These are phyloP conservation scores for Drosophila atroscutellata DNA, from an alignment of 2,888 invertebrate species.

Conservation along the genomic window DNA sequence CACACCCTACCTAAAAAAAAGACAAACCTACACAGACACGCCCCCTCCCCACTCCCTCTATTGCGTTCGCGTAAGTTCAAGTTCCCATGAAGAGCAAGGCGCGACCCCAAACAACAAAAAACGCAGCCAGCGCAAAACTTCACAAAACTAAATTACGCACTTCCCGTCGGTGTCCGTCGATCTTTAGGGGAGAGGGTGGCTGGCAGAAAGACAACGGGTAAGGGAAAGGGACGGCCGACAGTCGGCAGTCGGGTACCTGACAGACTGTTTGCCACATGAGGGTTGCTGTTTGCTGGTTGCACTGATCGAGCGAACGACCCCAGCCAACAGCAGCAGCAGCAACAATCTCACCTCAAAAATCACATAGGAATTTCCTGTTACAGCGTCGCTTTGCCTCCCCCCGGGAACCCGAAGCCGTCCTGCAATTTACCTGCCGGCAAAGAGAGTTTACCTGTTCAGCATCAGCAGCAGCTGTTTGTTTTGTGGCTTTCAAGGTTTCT, in stretches of 20 bases:
- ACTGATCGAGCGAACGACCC: slow-evolving; percentile 41
- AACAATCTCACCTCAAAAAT: slow-evolving; percentile 77
- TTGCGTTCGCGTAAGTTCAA: slow-evolving; percentile 49
- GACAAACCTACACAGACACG: slow-evolving; percentile 52
- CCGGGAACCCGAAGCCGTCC: slow-evolving; percentile 22
- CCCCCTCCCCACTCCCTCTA: slow-evolving; percentile 15
- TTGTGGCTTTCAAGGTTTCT: slow-evolving; percentile 80
- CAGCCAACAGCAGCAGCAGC: slow-evolving; percentile 33
- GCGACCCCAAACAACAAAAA: slow-evolving; percentile 67
- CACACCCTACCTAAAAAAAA: slow-evolving; percentile 34
- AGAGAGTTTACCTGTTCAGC: slow-evolving; percentile 67
- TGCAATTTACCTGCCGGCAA: slow-evolving; percentile 65
- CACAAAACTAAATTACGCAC: slow-evolving; percentile 80
- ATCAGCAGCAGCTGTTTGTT: slow-evolving; percentile 73
- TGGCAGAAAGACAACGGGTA: slow-evolving; percentile 47
- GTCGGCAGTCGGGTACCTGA: slow-evolving; percentile 56
- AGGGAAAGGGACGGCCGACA: slow-evolving; percentile 37
- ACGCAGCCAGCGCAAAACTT: slow-evolving; percentile 60
- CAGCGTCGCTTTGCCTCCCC: slow-evolving; percentile 50
- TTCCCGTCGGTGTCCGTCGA: slow-evolving; percentile 64
- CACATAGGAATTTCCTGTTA: slow-evolving; percentile 81
- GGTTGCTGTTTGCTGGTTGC: slow-evolving; percentile 47
- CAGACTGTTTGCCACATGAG: slow-evolving; percentile 31
- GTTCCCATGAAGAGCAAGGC: slow-evolving; percentile 70
- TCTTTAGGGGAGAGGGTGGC: slow-evolving; percentile 60